Base-by-base conservation (phyloP, 2,113 vertebrate genomes). In the Chionis minor region DNA sequence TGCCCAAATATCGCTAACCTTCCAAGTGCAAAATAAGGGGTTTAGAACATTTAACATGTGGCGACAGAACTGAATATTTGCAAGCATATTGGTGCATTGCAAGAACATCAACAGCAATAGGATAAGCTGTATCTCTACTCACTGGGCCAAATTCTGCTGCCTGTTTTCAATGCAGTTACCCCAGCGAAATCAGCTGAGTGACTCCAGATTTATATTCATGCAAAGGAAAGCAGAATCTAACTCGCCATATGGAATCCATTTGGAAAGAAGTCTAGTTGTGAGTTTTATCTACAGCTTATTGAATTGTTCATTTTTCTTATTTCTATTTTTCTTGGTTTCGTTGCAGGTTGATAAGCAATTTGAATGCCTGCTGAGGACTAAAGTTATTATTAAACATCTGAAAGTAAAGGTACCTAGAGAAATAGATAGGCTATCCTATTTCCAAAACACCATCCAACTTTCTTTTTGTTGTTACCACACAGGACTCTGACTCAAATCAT, bases 171-270 rank as follows among this genome's bases (percentile, higher is more conserved):
- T 81, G 92, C 90, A 86, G 88, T 95, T 83, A 83, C 38, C 58
- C 82, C 79, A 86, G 54, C 4, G 1, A 94, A 93, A 94, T 96
- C 92, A 85, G 65, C 82, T 93, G 96, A 96, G 79, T 93, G 90
- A 80, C 63, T 96, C 90, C 96, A 96, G 96, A 95, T 96, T 97
- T 95, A 92, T 81, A 86, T 58, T 77, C 82, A 55, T 81, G 63
- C 91, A 97, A 96, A 90, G 71, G 78, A 96, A 96, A 96, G 96
- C 96, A 96, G 93, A 92, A 96, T 96, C 49, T 83, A 20, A 83
- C 79, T 96, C 67, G 30, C 85, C 96, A 96, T 93, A 78, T 94
- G 96, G 96, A 96, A 96, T 55, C 45, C 55, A 96, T 97, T 96
- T 95, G 79, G 81, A 94, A 93, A 93, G 73, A 66, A 88, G 32